These are phyloP conservation scores for Andricus quercusramuli DNA, from an alignment of 2,888 invertebrate species.

Conservation along the genomic window DNA sequence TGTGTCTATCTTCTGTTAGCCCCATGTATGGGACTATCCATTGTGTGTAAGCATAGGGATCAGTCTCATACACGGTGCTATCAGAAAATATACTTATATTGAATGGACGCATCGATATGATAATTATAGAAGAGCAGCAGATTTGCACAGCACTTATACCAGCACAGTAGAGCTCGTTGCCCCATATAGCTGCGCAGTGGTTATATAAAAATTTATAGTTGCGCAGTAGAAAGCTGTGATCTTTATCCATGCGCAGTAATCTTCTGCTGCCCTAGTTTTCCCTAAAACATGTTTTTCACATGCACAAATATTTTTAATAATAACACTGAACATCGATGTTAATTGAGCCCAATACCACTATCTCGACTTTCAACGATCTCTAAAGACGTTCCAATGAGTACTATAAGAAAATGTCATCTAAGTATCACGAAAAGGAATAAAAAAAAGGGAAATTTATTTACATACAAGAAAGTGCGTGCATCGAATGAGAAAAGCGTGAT, in stretches of 20 bases:
- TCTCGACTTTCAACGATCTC: background rate
- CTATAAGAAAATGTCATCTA: background rate
- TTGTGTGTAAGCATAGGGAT: no score
- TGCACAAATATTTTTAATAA: no score
- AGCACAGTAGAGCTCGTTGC: background rate
- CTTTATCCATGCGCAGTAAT: background rate
- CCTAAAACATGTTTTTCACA: background rate
- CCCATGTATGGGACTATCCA: no score
- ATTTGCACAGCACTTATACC: background rate
- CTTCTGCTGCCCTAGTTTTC: background rate
- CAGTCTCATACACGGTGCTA: no score
- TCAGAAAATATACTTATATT: no score
- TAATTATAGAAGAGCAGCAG: background rate
- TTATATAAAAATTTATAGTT: background rate
- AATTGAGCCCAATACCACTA: background rate
- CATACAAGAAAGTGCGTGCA: slow-evolving; percentile 11
- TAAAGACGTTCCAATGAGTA: background rate
- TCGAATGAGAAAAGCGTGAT: slow-evolving; percentile 2
- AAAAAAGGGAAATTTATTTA: slow-evolving; percentile 16
- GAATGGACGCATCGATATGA: no score
- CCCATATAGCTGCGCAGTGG: background rate
- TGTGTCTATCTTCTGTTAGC: no score
- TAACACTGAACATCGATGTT: background rate
- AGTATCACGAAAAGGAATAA: slow-evolving; percentile 11
- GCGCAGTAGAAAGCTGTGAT: background rate